Evolutionary conservation across 2,797 vertebrate species (phyloP).

Genomic region (Buceros bicornis): DNA sequence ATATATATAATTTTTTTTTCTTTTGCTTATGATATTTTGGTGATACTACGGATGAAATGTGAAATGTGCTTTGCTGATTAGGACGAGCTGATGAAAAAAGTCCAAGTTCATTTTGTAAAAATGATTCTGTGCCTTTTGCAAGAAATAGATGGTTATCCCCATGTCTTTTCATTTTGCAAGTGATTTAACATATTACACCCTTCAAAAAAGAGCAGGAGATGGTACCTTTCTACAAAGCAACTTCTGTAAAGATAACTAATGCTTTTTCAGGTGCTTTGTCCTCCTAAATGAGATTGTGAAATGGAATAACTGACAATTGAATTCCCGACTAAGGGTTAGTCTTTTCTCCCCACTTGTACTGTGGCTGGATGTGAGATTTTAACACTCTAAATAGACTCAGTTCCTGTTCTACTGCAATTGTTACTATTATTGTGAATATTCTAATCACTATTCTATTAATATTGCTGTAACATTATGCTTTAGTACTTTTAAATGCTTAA

Average conservation of each 20-base stretch:
- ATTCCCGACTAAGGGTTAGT: neutral
- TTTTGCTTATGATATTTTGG: neutral
- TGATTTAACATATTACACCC: neutral
- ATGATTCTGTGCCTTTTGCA: neutral
- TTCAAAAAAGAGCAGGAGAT: neutral
- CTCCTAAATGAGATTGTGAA: neutral
- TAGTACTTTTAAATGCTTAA: neutral
- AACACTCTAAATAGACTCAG: neutral
- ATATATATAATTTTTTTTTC: neutral
- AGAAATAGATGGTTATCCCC: neutral
- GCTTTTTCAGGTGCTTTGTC: neutral
- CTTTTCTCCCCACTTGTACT: neutral
- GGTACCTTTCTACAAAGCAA: neutral
- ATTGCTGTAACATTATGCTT: neutral
- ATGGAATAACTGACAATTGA: neutral
- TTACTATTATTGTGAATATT: neutral
- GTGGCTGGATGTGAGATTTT: neutral
- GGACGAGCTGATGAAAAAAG: neutral
- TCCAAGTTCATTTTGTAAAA: neutral
- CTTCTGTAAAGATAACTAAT: neutral
- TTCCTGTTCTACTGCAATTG: neutral
- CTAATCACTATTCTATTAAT: neutral
- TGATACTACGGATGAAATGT: neutral
- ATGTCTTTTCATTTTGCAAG: neutral
- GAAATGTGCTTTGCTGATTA: neutral